phyloP scores from a whole-genome alignment of 1,140 invertebrate genomes.

The Cepaea nemoralis region DNA sequence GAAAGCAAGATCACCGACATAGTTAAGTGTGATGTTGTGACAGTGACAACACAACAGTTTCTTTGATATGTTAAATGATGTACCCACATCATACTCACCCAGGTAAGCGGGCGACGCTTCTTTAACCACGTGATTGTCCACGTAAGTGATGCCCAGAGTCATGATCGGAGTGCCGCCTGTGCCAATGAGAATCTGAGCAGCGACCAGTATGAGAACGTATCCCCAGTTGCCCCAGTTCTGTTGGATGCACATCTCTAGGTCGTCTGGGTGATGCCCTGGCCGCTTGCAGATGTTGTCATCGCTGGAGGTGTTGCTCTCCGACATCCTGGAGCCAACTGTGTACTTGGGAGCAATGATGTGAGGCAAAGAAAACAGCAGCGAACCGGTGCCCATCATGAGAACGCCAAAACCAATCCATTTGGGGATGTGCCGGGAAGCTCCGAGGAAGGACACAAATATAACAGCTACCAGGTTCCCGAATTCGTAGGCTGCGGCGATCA shows the following conservation, averaged over 20 bases:
- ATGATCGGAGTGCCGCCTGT: constrained; percentile 75
- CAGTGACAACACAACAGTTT: too few relatives aligned
- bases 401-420: constrained; percentile 95
- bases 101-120: constrained; percentile 75
- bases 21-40: too few relatives aligned
- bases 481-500: constrained; percentile 94
- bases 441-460: constrained; percentile 95
- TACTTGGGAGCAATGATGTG: constrained; percentile 74
- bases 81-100: constrained; percentile 64
- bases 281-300: constrained; percentile 65
- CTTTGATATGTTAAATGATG: too few relatives aligned
- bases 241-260: constrained; percentile 54
- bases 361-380: constrained; percentile 84
- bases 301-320: constrained; percentile 48
- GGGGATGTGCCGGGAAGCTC: constrained; percentile 92
- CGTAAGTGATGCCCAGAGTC: constrained; percentile 76
- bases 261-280: constrained; percentile 37
- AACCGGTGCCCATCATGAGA: constrained; percentile 85
- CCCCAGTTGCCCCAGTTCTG: constrained; percentile 69
- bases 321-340: constrained; percentile 72
- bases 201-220: constrained; percentile 74
- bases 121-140: constrained; percentile 75
- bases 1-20: too few relatives aligned
- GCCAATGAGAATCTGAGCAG: constrained; percentile 75
- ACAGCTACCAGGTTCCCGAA: constrained; percentile 94